Evolutionary conservation across 2,888 invertebrate genomes (phyloP), one percentile per base, ranked within the genome.

Genomic region (Dynastes maya): DNA sequence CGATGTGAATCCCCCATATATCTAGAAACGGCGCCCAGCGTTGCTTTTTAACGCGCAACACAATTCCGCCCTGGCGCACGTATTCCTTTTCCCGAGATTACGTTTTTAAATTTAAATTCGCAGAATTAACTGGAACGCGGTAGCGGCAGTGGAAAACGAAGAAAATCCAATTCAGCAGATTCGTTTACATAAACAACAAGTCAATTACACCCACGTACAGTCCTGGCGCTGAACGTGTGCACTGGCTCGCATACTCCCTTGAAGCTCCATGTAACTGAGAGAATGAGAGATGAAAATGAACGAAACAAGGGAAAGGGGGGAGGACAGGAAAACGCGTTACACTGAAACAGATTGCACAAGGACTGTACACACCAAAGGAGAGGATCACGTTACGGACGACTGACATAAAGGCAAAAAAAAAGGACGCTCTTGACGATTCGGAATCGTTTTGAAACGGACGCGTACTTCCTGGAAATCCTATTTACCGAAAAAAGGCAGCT

Each of bases 131-230:
- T 72, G 40, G 72, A 72, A 72, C 40, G 40, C 29, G 72, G 45
- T 13, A 58, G 45, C 45, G 45, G 45, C 45, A 8, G 37, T 40
- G 51, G 58, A 72, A 72, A 72, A 61, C 72, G 72, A 72, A 55
- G 58, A 40, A 72, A 72, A 72, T 53, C 72, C 72, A 72, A 72
- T 72, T 72, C 72, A 51, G 37, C 72, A 58, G 72, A 72, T 72
- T 72, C 72, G 72, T 72, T 72, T 72, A 72, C 72, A 72, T 72
- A 72, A 72, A 72, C 72, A 72, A 72, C 72, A 58, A 72, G 72
- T 72, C 72, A 72, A 72, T 72, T 72, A 72, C 72, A 72, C 72
- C 29, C 72, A 72, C 40, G 22, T 22, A 72, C 72, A 58, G 51
- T 61, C 58, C 55, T 22, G 40, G 45, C 45, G 45, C 11, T 32